Evolutionary conservation across 2,888 invertebrate genomes (phyloP).

Genomic region (Slavum lentiscoides): DNA sequence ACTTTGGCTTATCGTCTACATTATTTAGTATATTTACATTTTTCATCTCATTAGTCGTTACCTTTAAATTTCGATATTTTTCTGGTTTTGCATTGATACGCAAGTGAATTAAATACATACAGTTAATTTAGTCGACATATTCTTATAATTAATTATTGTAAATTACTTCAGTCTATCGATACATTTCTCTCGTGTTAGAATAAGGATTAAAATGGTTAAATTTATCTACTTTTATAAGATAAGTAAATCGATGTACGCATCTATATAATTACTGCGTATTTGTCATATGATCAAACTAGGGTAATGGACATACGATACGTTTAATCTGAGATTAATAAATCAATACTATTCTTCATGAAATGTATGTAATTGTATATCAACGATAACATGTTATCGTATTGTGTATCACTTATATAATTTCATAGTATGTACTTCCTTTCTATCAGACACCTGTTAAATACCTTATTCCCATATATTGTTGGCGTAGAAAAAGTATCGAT

Average conservation of each 20-base stretch:
- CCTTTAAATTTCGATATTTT: background rate
- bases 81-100: background rate
- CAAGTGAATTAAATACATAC: background rate
- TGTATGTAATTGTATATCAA: constrained; percentile 1
- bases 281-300: constrained; percentile 28
- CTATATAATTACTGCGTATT: background rate
- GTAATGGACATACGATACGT: constrained; percentile 16
- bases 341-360: constrained; percentile 18
- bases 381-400: background rate
- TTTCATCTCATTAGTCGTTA: background rate
- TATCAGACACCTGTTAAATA: constrained; percentile 7
- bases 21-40: background rate
- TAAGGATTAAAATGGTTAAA: background rate
- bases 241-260: background rate
- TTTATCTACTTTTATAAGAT: background rate
- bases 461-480: background rate
- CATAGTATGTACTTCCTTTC: background rate
- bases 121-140: too few species aligned
- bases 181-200: too few species aligned
- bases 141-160: too few species aligned
- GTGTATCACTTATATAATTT: constrained; percentile 2
- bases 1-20: background rate
- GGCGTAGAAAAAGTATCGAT: background rate
- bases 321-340: background rate
- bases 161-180: too few species aligned